A percentile compares a stretch with the other conserved stretches of the same genome.
Evolutionary conservation across 2,797 vertebrate genomes (phyloP).

Genomic region (Chelon auratus): DNA sequence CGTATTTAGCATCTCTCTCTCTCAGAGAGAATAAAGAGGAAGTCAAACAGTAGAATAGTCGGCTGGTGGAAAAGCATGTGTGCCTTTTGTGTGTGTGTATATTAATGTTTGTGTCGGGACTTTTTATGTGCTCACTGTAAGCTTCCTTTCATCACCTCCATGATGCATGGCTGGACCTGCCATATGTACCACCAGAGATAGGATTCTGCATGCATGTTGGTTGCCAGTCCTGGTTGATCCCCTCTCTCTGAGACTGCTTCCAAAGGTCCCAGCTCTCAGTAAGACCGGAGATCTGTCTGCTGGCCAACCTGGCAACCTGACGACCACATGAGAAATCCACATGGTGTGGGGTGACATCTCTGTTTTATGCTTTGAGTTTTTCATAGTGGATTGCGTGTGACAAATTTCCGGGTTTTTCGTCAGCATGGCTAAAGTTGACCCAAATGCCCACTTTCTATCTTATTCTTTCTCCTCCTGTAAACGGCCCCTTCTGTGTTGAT

Average conservation of each 20-base stretch:
- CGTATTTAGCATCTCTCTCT: background rate
- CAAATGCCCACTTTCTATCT: conserved; percentile 29
- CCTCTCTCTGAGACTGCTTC: conserved; percentile 45
- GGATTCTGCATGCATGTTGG: conserved; percentile 59
- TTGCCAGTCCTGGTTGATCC: conserved; percentile 69
- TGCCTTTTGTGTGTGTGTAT: background rate
- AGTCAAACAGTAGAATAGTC: conserved; percentile 4
- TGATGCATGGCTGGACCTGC: conserved; percentile 35
- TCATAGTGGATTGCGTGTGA: conserved; percentile 13
- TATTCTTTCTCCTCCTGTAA: conserved; percentile 48
- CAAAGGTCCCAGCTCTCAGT: conserved; percentile 66
- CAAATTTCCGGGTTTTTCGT: conserved; percentile 22
- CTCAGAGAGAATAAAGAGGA: background rate
- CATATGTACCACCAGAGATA: conserved; percentile 61
- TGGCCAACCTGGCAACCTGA: conserved; percentile 58
- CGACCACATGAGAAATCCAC: conserved; percentile 41
- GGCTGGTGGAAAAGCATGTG: conserved; percentile 16
- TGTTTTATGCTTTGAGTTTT: conserved; percentile 19
- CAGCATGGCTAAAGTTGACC: conserved; percentile 11
- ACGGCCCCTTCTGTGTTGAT: conserved; percentile 46
- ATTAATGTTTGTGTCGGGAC: background rate
- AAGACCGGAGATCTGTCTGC: conserved; percentile 55
- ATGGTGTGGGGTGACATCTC: conserved; percentile 32
- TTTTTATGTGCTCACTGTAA: conserved; percentile 12
- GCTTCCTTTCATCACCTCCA: conserved; percentile 57